Conservation (phyloP, 2,888 invertebrate genomes). For the Chalcis sispes region DNA sequence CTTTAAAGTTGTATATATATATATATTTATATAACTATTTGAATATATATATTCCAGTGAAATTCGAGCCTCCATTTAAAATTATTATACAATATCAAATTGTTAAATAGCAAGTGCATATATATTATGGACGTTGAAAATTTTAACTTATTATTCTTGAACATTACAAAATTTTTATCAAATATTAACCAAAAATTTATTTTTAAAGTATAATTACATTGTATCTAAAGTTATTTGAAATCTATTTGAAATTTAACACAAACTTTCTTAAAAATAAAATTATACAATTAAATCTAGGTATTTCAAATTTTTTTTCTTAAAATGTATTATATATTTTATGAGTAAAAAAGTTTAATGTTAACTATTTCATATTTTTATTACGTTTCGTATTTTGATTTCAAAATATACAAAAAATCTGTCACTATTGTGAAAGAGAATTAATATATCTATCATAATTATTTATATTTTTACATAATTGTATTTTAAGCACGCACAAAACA, state of each 20-base stretch:
- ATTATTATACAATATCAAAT: constrained; percentile 10
- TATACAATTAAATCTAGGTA: constrained; percentile 11
- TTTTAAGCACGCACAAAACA: constrained; percentile 40
- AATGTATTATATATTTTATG: constrained; percentile 16
- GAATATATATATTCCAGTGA: constrained; percentile 23
- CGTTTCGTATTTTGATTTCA: constrained; percentile 22
- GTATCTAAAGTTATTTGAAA: constrained; percentile 12
- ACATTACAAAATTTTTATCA: constrained; percentile 16
- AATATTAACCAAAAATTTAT: not conserved
- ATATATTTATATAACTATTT: constrained; percentile 36
- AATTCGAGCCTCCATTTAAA: constrained; percentile 36
- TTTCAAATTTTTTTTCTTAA: too few species aligned
- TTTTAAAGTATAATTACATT: constrained; percentile 18
- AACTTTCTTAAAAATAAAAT: not conserved
- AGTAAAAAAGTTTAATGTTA: constrained; percentile 19
- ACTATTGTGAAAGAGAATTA: constrained; percentile 29
- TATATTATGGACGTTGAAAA: constrained; percentile 7
- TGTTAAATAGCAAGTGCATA: constrained; percentile 13
- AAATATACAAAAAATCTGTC: constrained; percentile 21
- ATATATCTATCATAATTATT: constrained; percentile 25
- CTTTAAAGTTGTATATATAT: constrained; percentile 39
- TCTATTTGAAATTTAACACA: not conserved
- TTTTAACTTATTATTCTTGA: not conserved
- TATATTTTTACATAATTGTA: constrained; percentile 30
- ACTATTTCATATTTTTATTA: constrained; percentile 36